Base-by-base conservation (phyloP, 2,888 invertebrate species). In the Notodonta dromedarius region DNA sequence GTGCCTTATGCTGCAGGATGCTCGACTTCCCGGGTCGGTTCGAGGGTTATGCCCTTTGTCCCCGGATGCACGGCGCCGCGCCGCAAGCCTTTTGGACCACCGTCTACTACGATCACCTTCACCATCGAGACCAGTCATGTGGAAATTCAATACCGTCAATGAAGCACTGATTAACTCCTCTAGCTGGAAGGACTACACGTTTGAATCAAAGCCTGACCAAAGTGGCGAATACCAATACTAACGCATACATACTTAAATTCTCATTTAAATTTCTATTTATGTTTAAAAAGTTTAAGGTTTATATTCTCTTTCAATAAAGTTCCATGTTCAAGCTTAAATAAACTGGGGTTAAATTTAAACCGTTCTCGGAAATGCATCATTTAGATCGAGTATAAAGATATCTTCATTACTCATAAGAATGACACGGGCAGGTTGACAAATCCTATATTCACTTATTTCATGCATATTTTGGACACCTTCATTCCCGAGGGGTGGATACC, bases 101-200 rank as follows among this genome's bases (percentile, higher is more conserved):
- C 81, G 87, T 13, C 73, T 77, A 35, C 68, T 85, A 0, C 72
- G 83, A 48, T 84, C 88, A 0, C 84, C 87, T 3, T 81, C 84
- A 3, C 83, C 86, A 5, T 74, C 81, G 14, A 81, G 75, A 35
- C 67, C 78, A 24, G 70, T 77, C 13, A 63, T 77, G 32, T 91
- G 92, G 91, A 93, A 92, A 78, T 92, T 89, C 69, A 92, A 92
- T 62, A 92, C 93, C 11, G 83, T 93, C 57, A 91, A 89, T 62
- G 91, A 91, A 74, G 78, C 84, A 5, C 67, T 90, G n/a, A 86
- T 91, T 48, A 85, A 87, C 65, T 87, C 91, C 9, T 80, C 85
- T 3, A 82, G 76, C 51, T 91, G 89, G 89, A 91, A 90, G 67
- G 87, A 88, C 16, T 90, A 89, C 60, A 78, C 82, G 1, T 89